Percentiles rank a stretch among this genome's conserved stretches.
phyloP scores from a whole-genome alignment of 2,113 vertebrate genomes.

The Spilogale gracilis region DNA sequence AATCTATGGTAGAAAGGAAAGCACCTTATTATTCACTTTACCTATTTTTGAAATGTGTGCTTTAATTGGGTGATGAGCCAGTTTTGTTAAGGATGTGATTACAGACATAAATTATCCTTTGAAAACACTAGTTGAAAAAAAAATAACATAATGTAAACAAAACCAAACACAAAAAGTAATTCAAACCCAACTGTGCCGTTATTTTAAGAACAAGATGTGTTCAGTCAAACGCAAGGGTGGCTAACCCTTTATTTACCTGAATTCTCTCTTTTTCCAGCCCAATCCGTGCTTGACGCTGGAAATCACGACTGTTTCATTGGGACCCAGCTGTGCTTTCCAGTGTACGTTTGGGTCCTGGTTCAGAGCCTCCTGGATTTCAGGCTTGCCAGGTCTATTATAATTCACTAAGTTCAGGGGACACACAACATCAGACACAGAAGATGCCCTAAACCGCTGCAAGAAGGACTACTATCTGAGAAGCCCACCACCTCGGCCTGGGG shows the following conservation, averaged over 20 bases:
- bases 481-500: neutral
- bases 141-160: conserved; percentile 60
- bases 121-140: conserved; percentile 42
- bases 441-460: neutral
- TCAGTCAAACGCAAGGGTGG: neutral
- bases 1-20: neutral
- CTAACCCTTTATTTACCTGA: neutral
- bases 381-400: neutral
- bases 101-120: conserved; percentile 69
- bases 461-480: neutral
- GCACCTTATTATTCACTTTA: conserved; percentile 68
- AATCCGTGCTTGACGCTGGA: neutral
- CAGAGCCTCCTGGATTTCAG: neutral
- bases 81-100: conserved; percentile 55
- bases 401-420: neutral
- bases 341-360: neutral
- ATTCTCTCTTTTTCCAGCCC: neutral
- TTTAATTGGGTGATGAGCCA: conserved; percentile 65
- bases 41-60: conserved; percentile 66
- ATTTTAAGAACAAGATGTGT: conserved; percentile 37
- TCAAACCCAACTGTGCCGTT: neutral
- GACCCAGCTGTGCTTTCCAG: neutral
- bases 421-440: neutral
- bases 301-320: neutral
- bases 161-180: conserved; percentile 33